Evolutionary conservation across 2,888 invertebrate species (phyloP), one percentile per base, ranked within the genome.

Genomic region (Carterocephalus palaemon): DNA sequence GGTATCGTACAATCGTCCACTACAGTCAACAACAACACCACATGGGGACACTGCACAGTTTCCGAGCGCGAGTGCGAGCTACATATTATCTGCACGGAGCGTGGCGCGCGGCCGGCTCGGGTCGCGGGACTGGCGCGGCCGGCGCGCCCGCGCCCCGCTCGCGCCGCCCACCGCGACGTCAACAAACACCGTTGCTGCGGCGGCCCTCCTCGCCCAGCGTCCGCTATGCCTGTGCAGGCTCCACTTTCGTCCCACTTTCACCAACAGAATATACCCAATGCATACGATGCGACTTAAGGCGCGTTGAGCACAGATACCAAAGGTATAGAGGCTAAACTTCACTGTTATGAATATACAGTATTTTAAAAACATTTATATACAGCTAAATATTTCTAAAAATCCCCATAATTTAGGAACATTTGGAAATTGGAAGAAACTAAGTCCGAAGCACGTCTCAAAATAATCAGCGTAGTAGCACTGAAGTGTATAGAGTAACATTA

Each of bases 151-250:
- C 62, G 56, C 55, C 63, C 63, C 67, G 59, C 68, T 57, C 60
- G 65, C 60, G 59, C 75, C 76, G 72, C 77, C 77, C 72, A 75
- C 78, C 66, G 64, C 63, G 69, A 68, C 70, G 68, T 70, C 81
- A 79, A 78, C 79, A 80, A 80, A 77, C 80, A 78, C 77, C 77
- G 80, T 72, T 73, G 81, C 75, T 77, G 79, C 78, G 78, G 78
- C 77, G 73, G 75, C 66, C 67, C 78, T 31, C 31, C 5, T 8
- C 2, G 17, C 72, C 70, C 74, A 75, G 75, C 78, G 77, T 75
- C 71, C 66, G 67, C 48, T 64, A 67, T 67, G 70, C 62, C 69
- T 63, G 62, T 62, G 63, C 66, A 65, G 59, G 64, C 67, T 54
- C 57, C 69, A 70, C 79, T 75, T 73, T 76, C 73, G 75, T 69